phyloP scores from a whole-genome alignment of 2,888 invertebrate genomes.

The Cecidostiba fungosa region DNA sequence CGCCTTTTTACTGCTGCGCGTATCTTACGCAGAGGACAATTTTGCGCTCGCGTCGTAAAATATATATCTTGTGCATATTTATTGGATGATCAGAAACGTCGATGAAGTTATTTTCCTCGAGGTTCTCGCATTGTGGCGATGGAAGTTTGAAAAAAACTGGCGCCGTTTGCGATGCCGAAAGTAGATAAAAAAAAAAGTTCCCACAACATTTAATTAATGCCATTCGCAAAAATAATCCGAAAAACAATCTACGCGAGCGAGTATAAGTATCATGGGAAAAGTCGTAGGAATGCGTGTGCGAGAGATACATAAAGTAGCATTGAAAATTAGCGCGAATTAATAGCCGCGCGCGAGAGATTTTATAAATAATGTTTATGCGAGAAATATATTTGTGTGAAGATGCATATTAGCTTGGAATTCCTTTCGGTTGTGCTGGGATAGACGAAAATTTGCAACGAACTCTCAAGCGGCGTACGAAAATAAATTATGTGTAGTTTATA shows the following conservation, averaged over 20 bases:
- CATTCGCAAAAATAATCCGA: slow-evolving; percentile 38
- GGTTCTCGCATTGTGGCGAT: background rate
- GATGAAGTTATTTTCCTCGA: background rate
- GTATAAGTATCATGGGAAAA: slow-evolving; percentile 43
- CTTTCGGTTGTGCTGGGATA: background rate
- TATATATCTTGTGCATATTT: slow-evolving; percentile 8
- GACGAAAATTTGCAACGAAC: background rate
- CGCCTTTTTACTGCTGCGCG: too few relatives aligned
- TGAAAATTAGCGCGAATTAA: slow-evolving; percentile 35
- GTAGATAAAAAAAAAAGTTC: slow-evolving; percentile 41
- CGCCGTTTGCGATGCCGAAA: background rate
- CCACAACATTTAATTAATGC: slow-evolving; percentile 25
- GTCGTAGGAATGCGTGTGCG: slow-evolving; percentile 29
- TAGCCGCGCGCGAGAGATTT: slow-evolving; percentile 9
- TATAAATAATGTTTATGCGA: slow-evolving; percentile 9
- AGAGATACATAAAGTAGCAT: slow-evolving; percentile 22
- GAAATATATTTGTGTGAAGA: background rate
- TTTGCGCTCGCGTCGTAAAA: background rate
- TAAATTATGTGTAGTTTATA: slow-evolving; percentile 11
- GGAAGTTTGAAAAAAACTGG: background rate
- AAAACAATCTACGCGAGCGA: slow-evolving; percentile 32
- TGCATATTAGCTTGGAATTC: background rate
- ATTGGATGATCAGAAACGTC: background rate
- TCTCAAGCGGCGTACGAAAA: slow-evolving; percentile 10
- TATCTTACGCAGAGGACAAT: too few relatives aligned